Base-by-base conservation (phyloP, 2,113 vertebrate genomes). In the Ammospiza nelsoni region DNA sequence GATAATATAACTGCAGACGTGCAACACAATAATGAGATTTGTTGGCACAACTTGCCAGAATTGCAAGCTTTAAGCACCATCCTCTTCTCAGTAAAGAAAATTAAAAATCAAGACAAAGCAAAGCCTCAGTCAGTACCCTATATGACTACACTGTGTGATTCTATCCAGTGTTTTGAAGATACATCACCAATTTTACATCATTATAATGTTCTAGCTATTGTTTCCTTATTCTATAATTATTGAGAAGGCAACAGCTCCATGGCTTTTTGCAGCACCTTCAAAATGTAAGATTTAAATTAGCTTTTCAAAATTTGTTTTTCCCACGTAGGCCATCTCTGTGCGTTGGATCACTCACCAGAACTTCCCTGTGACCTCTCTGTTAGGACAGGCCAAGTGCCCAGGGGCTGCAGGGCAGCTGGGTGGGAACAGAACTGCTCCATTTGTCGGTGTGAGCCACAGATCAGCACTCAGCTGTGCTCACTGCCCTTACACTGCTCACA, bases 341-440 rank as follows among this genome's bases (percentile, higher is more conserved):
- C 15, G 12, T 49, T n/a, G 35, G 12, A 49, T 49, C 29, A 12
- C 20, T 21, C 43, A 21, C 22, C 49, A 41, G 52, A 67, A 16
- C 24, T 61, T 39, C 51, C 28, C 62, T 24, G 67, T 9, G 41
- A 37, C 18, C 20, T 11, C 15, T 21, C 19, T 35, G 5, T 19
- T 31, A 39, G 63, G 43, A 66, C n/a, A 76, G 55, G 43, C 18
- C 1, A 0, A 7, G 1, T 0, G 9, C 5, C 16, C 55, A 9
- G 59, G 43, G 66, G 54, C 33, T 18, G 2, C 17, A 79, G 28
- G 1, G 23, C 54, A 57, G 57, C 66, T 44, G 9, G 79, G 63
- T 1, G 21, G 71, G 52, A 37, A 23, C 0, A 37, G 39, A 52
- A 28, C 5, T 16, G 21, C 25, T 15, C 4, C 17, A 21, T 18